These are phyloP conservation scores for Himalopsyche anomala DNA, from an alignment of 2,888 invertebrate species.

Conservation along the genomic window DNA sequence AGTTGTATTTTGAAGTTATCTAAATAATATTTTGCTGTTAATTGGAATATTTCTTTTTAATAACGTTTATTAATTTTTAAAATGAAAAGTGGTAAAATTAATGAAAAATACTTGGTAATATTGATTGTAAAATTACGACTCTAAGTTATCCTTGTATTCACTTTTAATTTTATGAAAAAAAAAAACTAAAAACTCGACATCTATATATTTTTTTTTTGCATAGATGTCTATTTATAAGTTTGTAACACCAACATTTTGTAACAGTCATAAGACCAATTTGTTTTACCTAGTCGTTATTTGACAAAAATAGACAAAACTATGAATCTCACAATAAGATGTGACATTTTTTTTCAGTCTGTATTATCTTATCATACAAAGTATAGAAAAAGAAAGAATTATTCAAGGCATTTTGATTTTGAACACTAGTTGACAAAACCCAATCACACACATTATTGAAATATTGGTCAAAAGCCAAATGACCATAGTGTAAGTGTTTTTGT, in stretches of 20 bases:
- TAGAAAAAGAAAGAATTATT: conserved; percentile 19
- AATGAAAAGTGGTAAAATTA: conserved; percentile 6
- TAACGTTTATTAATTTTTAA: not conserved
- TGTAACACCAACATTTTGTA: conserved; percentile 22
- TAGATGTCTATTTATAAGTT: conserved; percentile 8
- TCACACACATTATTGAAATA: conserved; percentile 7
- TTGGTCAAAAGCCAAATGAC: conserved; percentile 1
- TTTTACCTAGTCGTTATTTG: conserved; percentile 31
- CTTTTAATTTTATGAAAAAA: not conserved
- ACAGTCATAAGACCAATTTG: conserved; percentile 12
- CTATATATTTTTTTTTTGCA: conserved; percentile 8
- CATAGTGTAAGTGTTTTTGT: not conserved
- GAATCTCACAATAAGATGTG: not conserved
- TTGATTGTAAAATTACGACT: conserved; percentile 11
- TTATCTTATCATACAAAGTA: conserved; percentile 23
- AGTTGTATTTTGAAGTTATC: no score
- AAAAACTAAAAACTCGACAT: not conserved
- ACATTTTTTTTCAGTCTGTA: conserved; percentile 14
- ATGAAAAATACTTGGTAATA: conserved; percentile 8
- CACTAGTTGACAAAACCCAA: conserved; percentile 22
- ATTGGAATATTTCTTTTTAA: no score
- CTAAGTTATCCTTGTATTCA: conserved; percentile 3
- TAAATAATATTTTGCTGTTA: no score
- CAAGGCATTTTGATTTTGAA: not conserved
- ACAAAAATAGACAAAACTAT: conserved; percentile 34